These are phyloP conservation scores for Drosophila sp. DNA, from an alignment of 1,140 invertebrate genomes.

Conservation along the genomic window DNA sequence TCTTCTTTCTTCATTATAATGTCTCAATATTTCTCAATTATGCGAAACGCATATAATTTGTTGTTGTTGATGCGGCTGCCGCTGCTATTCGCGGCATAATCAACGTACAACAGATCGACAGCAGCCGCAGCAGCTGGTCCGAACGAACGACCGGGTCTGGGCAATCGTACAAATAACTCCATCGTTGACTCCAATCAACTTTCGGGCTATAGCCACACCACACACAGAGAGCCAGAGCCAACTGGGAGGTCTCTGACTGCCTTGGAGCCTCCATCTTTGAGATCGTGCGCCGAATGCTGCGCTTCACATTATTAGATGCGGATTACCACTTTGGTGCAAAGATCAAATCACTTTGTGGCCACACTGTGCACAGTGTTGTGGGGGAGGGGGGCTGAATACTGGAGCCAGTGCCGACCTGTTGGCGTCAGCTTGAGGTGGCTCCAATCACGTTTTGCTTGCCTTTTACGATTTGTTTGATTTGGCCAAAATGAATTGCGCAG, in stretches of 20 bases:
- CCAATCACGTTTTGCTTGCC: slow-evolving; percentile 77
- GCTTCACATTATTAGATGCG: slow-evolving; percentile 82
- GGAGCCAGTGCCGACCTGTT: slow-evolving; percentile 49
- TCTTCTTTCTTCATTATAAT: slow-evolving; percentile 43
- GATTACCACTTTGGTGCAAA: slow-evolving; percentile 82
- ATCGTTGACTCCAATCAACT: slow-evolving; percentile 82
- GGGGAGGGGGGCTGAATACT: slow-evolving; percentile 3
- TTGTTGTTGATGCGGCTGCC: slow-evolving; percentile 50
- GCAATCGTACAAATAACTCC: slow-evolving; percentile 80
- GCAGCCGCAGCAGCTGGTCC: slow-evolving; percentile 34
- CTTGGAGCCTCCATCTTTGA: slow-evolving; percentile 46
- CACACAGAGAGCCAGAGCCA: slow-evolving; percentile 30
- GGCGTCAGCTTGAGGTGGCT: slow-evolving; percentile 74
- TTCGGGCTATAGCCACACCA: slow-evolving; percentile 48
- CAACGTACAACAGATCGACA: slow-evolving; percentile 53
- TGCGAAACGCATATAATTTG: slow-evolving; percentile 77
- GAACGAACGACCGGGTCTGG: slow-evolving; percentile 2
- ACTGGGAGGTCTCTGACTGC: slow-evolving; percentile 70
- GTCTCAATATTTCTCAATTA: slow-evolving; percentile 81
- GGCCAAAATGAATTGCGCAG: slow-evolving; percentile 76
- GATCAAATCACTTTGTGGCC: slow-evolving; percentile 80
- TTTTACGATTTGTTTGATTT: slow-evolving; percentile 81
- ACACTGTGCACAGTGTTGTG: slow-evolving; percentile 20
- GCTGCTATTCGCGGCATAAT: slow-evolving; percentile 62
- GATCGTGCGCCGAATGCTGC: slow-evolving; percentile 78